Percentiles rank a stretch among this genome's conserved stretches.
Conservation (phyloP, 53 echinoderm and acorn worm species). For the Mesocentrotus franciscanus region DNA sequence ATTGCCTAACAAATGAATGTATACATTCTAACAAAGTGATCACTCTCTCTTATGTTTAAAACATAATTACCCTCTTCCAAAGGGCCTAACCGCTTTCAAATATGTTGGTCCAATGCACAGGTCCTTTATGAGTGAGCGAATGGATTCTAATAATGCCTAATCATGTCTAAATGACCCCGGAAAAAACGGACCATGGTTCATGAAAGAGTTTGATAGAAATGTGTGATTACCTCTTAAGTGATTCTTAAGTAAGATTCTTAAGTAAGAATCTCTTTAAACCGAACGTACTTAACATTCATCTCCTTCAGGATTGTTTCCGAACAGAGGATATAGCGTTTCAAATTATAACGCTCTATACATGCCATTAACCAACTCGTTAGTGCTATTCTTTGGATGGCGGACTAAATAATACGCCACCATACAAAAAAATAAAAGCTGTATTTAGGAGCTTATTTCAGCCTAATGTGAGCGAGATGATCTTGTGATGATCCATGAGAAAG, state of each 20-base stretch:
- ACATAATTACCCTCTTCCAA: not conserved
- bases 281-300: not conserved
- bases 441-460: not conserved
- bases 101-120: not conserved
- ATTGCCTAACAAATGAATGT: conserved; percentile 19
- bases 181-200: not conserved
- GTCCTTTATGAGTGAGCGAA: not conserved
- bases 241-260: not conserved
- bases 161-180: not conserved
- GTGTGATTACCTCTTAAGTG: conserved; percentile 4
- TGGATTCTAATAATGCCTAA: not conserved
- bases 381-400: not conserved
- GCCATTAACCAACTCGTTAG: conserved; percentile 43
- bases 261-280: not conserved
- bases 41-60: not conserved
- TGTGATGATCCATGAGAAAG: not conserved
- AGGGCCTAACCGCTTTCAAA: not conserved
- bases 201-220: not conserved
- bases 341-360: not conserved
- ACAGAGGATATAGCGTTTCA: not conserved
- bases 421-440: not conserved
- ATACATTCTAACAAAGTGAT: conserved; percentile 11
- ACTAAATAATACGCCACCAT: conserved; percentile 5
- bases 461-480: not conserved
- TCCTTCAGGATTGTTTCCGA: not conserved